A percentile compares a stretch with the other conserved stretches of the same genome.
Conservation (phyloP, 2,888 invertebrate species). For the Drosophila nigricruria region DNA sequence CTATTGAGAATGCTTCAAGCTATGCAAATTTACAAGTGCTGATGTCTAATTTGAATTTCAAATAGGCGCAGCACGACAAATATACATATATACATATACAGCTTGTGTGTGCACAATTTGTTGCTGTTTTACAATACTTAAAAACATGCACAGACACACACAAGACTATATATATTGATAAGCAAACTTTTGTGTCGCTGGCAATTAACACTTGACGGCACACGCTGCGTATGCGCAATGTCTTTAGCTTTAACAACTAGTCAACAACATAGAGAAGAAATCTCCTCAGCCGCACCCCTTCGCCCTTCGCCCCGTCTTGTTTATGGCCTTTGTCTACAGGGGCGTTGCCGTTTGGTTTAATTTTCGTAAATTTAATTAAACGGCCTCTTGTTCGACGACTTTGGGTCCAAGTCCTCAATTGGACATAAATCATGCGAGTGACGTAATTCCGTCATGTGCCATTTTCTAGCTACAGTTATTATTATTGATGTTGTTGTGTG, state of each 20-base stretch:
- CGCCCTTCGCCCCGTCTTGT: not conserved
- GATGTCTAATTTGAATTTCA: slow-evolving; percentile 81
- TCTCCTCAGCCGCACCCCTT: not conserved
- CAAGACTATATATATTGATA: slow-evolving; percentile 55
- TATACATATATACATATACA: slow-evolving; percentile 12
- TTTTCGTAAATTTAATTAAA: slow-evolving; percentile 76
- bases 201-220: slow-evolving; percentile 72
- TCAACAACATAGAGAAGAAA: slow-evolving; percentile 17
- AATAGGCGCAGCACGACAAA: slow-evolving; percentile 57
- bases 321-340: slow-evolving; percentile 36
- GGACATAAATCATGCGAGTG: slow-evolving; percentile 72
- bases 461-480: slow-evolving; percentile 27
- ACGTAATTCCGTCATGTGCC: slow-evolving; percentile 73
- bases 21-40: slow-evolving; percentile 77
- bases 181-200: slow-evolving; percentile 66
- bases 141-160: slow-evolving; percentile 1
- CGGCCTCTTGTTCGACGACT: slow-evolving; percentile 39
- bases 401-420: slow-evolving; percentile 58
- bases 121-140: slow-evolving; percentile 41
- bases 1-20: slow-evolving; percentile 58
- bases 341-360: slow-evolving; percentile 71
- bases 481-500: slow-evolving; percentile 41
- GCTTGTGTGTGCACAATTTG: slow-evolving; percentile 18
- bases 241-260: slow-evolving; percentile 42
- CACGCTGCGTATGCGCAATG: slow-evolving; percentile 75